Percentiles rank a stretch among this genome's conserved stretches.
Conservation (phyloP, 2,113 vertebrate genomes). For the Chloropsis cyanopogon region DNA sequence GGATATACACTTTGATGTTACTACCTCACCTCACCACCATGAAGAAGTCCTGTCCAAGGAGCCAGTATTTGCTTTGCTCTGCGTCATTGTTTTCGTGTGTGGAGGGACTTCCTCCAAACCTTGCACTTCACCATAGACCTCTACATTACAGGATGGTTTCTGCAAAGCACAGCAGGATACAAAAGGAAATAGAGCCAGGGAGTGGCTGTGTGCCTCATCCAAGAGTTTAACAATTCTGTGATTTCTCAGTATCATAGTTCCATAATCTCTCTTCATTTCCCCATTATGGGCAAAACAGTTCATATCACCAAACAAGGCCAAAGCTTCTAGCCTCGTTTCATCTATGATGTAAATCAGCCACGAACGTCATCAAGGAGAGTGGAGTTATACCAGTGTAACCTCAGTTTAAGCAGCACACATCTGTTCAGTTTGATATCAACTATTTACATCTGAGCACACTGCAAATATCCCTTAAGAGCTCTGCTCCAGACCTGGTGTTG, state of each 20-base stretch:
- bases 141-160: not conserved
- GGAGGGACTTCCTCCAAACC: not conserved
- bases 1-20: not conserved
- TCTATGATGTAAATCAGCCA: not conserved
- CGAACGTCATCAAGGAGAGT: not conserved
- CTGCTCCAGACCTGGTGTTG: not conserved
- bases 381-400: not conserved
- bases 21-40: not conserved
- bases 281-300: not conserved
- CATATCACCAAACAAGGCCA: not conserved
- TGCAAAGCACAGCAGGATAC: not conserved
- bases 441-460: not conserved
- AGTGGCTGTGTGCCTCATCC: not conserved
- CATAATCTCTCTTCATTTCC: not conserved
- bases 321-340: not conserved
- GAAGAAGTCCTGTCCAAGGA: not conserved
- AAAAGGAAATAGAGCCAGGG: not conserved
- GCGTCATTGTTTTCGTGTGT: not conserved
- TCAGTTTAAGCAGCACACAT: not conserved
- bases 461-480: not conserved
- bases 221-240: fast-evolving
- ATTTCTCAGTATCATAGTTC: not conserved
- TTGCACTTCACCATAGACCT: not conserved
- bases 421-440: not conserved
- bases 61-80: not conserved